Evolutionary conservation across 2,797 vertebrate genomes (phyloP), one percentile per base, ranked within the genome.

Genomic region (Hippoglossus hippoglossus): DNA sequence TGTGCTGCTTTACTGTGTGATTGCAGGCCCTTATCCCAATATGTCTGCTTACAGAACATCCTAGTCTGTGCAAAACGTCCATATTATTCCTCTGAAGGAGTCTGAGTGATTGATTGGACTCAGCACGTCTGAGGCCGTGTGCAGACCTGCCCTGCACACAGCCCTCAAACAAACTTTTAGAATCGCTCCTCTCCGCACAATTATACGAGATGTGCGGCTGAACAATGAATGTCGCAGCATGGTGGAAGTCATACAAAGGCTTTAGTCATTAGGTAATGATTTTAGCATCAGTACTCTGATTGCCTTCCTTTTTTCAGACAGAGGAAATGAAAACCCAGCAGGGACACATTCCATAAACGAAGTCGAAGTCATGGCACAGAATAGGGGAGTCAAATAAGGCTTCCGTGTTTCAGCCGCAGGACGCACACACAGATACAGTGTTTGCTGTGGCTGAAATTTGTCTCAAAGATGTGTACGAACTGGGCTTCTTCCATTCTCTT

Each of bases 181-280:
- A 79, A 54, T 65, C 2, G 67, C 73, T 71, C 50, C n/a, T 31
- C 69, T 87, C 61, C 47, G 50, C 62, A 64, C 83, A 78, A 66
- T 67, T 57, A 70, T 47, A 46, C 11, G 65, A 22, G 58, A 71
- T 63, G 78, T 78, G 78, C 51, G 81, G 62, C 65, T 53, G 72
- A 76, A 56, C 81, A 47, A 63, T 62, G 85, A 86, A 81, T 39
- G 56, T 68, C 77, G 24, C 91, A 90, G 84, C 88, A 81, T 84
- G 89, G 61, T 77, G 59, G 70, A 81, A 87, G 79, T 57, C 76
- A 51, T 59, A 89, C 83, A 89, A 91, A 90, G 87, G 67, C 82
- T 88, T 77, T 62, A 90, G 87, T 89, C 88, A 90, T 92, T 92
- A 91, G 87, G 67, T 91, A 91, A 92, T 92, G 88, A 90, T 92